Conservation (phyloP, 2,888 invertebrate species). For the Lepetodrilus schrolli region DNA sequence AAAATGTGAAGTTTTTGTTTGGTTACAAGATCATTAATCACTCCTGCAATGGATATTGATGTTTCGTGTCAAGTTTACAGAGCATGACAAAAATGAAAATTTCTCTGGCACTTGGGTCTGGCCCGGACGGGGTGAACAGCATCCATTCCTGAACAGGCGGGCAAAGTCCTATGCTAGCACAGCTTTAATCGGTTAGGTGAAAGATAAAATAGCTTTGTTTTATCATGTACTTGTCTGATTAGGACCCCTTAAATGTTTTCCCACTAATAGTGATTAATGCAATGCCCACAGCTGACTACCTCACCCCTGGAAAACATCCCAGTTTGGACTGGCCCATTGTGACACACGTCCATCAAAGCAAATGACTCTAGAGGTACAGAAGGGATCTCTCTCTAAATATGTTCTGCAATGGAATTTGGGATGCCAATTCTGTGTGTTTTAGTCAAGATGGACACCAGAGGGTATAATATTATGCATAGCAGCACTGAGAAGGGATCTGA, state of each 20-base stretch:
- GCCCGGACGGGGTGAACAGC: conserved; percentile 40
- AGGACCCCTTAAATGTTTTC: too few species aligned
- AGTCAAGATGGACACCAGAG: conserved; percentile 31
- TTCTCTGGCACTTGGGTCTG: conserved; percentile 66
- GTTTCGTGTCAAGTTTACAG: conserved; percentile 69
- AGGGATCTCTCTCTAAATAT: conserved; percentile 49
- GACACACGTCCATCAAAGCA: conserved; percentile 72
- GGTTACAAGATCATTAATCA: conserved; percentile 64
- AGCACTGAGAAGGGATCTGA: background rate
- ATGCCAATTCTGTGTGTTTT: conserved; percentile 38
- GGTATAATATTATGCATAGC: conserved; percentile 27
- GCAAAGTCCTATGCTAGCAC: too few species aligned
- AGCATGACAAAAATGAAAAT: conserved; percentile 71
- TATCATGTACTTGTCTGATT: too few species aligned
- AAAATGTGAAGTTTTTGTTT: conserved; percentile 42
- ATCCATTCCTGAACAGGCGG: too few species aligned
- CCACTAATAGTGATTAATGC: too few species aligned
- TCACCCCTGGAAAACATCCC: conserved; percentile 36
- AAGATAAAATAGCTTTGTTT: too few species aligned
- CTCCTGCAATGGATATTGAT: conserved; percentile 69
- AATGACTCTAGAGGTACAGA: conserved; percentile 66
- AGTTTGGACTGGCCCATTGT: conserved; percentile 62
- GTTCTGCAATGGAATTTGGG: conserved; percentile 46
- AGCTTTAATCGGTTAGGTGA: too few species aligned
- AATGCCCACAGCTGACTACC: conserved; percentile 1